Percentiles rank a stretch among this genome's conserved stretches.
phyloP scores from a whole-genome alignment of 2,797 vertebrate species.

The Crenuchus spilurus region DNA sequence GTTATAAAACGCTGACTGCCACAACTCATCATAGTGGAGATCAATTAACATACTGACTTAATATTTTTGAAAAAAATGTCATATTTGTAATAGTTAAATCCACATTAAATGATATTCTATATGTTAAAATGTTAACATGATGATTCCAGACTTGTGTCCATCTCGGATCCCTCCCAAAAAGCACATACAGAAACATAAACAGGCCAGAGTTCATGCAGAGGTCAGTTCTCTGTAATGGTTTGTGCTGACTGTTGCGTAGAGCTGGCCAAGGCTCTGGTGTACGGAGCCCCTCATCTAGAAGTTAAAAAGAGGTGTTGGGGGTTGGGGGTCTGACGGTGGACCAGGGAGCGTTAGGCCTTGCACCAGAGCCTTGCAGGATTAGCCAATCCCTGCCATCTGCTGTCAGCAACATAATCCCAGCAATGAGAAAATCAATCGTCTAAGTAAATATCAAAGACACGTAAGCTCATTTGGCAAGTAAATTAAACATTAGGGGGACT shows the following conservation, averaged over 20 bases:
- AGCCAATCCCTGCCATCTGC: conserved; percentile 82
- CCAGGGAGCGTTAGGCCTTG: conserved; percentile 61
- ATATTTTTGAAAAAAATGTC: too few species aligned
- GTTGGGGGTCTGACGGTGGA: conserved; percentile 25
- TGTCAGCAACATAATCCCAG: conserved; percentile 74
- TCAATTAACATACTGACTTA: too few species aligned
- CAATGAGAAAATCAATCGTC: conserved; percentile 77
- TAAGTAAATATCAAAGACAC: conserved; percentile 71
- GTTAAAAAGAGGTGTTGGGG: conserved; percentile 58
- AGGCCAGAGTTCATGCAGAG: conserved; percentile 15
- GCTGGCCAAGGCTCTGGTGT: background rate
- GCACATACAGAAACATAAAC: background rate
- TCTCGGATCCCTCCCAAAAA: background rate
- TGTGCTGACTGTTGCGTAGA: background rate
- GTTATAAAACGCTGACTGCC: too few species aligned
- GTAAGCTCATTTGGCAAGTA: conserved; percentile 65
- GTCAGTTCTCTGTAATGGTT: conserved; percentile 9
- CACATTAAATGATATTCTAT: too few species aligned
- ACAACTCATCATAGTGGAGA: too few species aligned
- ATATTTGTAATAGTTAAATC: too few species aligned
- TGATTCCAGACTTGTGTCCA: too few species aligned
- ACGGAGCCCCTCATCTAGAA: conserved; percentile 47
- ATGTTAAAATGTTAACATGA: too few species aligned
- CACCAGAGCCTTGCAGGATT: conserved; percentile 73
- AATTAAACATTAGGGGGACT: conserved; percentile 61